Evolutionary conservation across 2,888 invertebrate species (phyloP).

Genomic region (Parnassius apollo): DNA sequence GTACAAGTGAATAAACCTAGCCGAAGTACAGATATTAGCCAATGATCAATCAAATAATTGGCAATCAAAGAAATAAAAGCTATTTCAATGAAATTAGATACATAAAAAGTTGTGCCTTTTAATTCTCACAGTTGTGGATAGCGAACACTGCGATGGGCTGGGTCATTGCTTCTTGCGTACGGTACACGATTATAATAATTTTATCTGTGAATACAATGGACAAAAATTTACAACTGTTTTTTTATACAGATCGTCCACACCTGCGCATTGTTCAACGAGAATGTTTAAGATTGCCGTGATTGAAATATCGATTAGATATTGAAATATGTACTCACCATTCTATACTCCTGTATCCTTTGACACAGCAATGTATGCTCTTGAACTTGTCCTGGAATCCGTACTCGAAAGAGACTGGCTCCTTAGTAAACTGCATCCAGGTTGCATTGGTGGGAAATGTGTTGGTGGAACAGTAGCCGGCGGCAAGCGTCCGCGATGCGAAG

Average conservation of each 20-base stretch:
- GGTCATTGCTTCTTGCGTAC: conserved; percentile 26
- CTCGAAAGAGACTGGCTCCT: conserved; percentile 85
- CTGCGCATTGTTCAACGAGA: conserved; percentile 75
- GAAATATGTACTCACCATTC: conserved; percentile 84
- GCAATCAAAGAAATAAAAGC: too few relatives aligned
- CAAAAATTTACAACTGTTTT: conserved; percentile 56
- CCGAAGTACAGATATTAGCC: too few relatives aligned
- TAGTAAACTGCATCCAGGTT: conserved; percentile 87
- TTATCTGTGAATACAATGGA: conserved; percentile 60
- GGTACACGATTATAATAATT: conserved; percentile 53
- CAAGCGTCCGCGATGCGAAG: conserved; percentile 43
- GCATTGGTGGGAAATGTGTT: conserved; percentile 80
- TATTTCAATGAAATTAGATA: too few relatives aligned
- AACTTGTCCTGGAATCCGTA: conserved; percentile 85
- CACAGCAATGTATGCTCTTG: conserved; percentile 89
- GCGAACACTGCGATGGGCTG: not conserved
- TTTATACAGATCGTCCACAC: conserved; percentile 74
- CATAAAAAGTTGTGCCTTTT: not conserved
- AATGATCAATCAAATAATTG: too few relatives aligned
- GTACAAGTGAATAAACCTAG: too few relatives aligned
- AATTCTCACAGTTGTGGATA: conserved; percentile 3
- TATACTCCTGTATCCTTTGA: conserved; percentile 88
- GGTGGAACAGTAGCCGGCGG: conserved; percentile 80
- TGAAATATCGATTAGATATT: conserved; percentile 38
- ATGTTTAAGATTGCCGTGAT: conserved; percentile 41